Base-by-base conservation (phyloP, 2,113 vertebrate species). In the Corythornis madagascariensis region DNA sequence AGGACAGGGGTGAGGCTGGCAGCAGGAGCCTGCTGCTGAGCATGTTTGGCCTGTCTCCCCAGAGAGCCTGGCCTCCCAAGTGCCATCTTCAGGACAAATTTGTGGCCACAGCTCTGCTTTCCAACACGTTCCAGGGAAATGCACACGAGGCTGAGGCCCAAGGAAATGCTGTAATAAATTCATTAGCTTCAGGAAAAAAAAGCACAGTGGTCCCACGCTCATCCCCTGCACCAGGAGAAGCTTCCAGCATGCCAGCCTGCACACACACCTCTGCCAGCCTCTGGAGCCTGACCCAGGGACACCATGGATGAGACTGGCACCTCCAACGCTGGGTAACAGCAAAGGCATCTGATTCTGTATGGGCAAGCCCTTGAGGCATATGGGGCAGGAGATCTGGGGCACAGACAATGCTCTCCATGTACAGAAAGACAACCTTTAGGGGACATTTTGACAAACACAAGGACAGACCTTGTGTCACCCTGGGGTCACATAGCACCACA, bases 291-390 rank as follows among this genome's bases (percentile, higher is more conserved):
- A 40, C 60, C 55, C 35, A 48, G 38, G 35, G 31, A 83, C 47
- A 42, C 14, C 47, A 48, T 0, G 0, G 5, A 4, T 6, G 31
- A 70, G 31, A 61, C 24, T 13, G 38, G 38, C 33, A 77, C 26
- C 55, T 22, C 52, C 59, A 40, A 70, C 35, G 60, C 0, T 2
- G 4, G 17, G 42, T 35, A 83, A 48, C 28, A 65, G 48, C 42
- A 86, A 79, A 76, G 67, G 59, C 63, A 79, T 25, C 53, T n/a
- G 24, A 16, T 69, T 45, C 33, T 13, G 10, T 10, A 40, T 2
- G 2, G 43, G 28, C 22, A 71, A 94, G 24, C 33, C 70, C 43
- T 18, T 52, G 35, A 82, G 38, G 48, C 24, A 59, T 0, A 2
- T 7, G 26, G 24, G 31, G 50, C 56, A 61, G 42, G 21, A 71